phyloP scores from a whole-genome alignment of 2,888 invertebrate genomes.

The Gastrophysa polygoni region DNA sequence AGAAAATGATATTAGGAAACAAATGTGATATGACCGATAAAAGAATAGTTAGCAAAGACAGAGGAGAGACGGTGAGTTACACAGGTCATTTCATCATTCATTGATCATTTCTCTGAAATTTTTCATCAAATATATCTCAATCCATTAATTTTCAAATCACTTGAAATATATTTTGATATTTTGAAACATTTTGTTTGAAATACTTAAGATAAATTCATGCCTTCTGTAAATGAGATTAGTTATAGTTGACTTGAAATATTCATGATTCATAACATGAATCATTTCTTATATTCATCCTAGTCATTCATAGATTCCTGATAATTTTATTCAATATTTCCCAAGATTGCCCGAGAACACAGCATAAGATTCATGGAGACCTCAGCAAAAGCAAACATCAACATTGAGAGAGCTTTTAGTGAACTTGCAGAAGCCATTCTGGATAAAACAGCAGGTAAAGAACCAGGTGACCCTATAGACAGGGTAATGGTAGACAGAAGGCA shows the following conservation, averaged over 20 bases:
- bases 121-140: too few relatives aligned
- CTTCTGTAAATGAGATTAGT: background rate
- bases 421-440: conserved; percentile 88
- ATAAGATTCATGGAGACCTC: conserved; percentile 98
- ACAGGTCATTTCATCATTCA: background rate
- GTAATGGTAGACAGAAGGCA: conserved; percentile 76
- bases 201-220: background rate
- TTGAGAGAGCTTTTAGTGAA: conserved; percentile 94
- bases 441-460: conserved; percentile 84
- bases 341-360: conserved; percentile 95
- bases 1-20: conserved; percentile 98
- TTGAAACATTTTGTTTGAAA: too few relatives aligned
- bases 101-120: background rate
- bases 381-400: conserved; percentile 96
- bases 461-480: conserved; percentile 75
- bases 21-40: conserved; percentile 98
- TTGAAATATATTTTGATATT: too few relatives aligned
- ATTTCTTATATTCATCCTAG: background rate
- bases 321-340: too few relatives aligned
- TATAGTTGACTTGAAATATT: background rate
- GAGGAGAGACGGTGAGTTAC: conserved; percentile 86
- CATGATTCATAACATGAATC: background rate
- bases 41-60: conserved; percentile 88
- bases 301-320: too few relatives aligned
- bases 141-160: too few relatives aligned